A percentile compares a stretch with the other conserved stretches of the same genome.
These are phyloP conservation scores for Lottia scabra DNA, from an alignment of 2,888 invertebrate species.

Conservation along the genomic window DNA sequence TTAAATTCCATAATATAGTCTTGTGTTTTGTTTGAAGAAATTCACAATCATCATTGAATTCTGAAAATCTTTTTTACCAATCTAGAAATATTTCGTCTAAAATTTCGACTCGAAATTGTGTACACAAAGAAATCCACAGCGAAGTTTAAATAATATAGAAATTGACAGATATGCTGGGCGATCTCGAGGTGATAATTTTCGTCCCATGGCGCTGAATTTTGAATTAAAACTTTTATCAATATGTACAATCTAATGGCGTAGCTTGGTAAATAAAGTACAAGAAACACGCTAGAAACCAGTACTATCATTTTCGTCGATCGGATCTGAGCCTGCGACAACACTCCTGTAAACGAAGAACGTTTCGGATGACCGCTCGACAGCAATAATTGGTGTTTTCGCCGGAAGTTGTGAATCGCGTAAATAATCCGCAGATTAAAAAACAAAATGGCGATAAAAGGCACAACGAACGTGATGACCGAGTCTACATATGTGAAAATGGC, in stretches of 20 bases:
- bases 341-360: slow-evolving; percentile 21
- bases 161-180: slow-evolving; percentile 48
- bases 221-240: slow-evolving; percentile 36
- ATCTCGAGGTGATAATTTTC: slow-evolving; percentile 28
- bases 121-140: slow-evolving; percentile 53
- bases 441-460: slow-evolving; percentile 49
- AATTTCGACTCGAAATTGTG: slow-evolving; percentile 47
- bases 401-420: slow-evolving; percentile 35
- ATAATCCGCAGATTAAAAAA: slow-evolving; percentile 46
- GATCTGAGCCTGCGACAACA: slow-evolving; percentile 47
- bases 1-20: no score
- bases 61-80: slow-evolving; percentile 18
- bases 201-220: slow-evolving; percentile 9
- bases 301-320: slow-evolving; percentile 54
- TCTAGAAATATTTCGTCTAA: slow-evolving; percentile 36
- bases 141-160: slow-evolving; percentile 52
- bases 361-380: slow-evolving; percentile 20
- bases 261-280: slow-evolving; percentile 58
- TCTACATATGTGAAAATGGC: slow-evolving; percentile 50
- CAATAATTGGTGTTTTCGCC: slow-evolving; percentile 28
- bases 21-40: no score
- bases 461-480: slow-evolving; percentile 44
- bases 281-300: slow-evolving; percentile 55
- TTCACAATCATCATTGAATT: background rate
- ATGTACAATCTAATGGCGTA: slow-evolving; percentile 54